Conservation (phyloP, 2,888 invertebrate genomes). For the Lepidonotus clava region DNA sequence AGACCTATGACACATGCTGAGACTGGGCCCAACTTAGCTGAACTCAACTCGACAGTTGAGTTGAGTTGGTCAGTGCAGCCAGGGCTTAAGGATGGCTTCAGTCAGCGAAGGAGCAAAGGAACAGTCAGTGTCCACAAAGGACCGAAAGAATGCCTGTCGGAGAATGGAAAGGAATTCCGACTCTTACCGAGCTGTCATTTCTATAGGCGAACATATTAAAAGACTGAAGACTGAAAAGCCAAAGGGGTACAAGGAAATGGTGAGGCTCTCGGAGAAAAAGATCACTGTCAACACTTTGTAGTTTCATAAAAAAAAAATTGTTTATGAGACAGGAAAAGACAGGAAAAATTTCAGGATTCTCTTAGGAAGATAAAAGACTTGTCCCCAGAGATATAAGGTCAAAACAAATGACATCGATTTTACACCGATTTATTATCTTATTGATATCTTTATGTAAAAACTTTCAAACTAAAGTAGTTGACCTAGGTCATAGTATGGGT, state of each 20-base stretch:
- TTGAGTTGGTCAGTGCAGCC: not conserved
- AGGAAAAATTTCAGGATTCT: no score
- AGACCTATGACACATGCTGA: not conserved
- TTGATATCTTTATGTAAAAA: not conserved
- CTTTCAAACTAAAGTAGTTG: no score
- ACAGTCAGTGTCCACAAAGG: not conserved
- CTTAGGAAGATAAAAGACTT: no score
- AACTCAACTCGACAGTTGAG: not conserved
- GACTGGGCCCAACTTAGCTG: not conserved
- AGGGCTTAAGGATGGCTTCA: not conserved
- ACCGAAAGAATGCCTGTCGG: not conserved
- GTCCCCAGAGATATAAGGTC: not conserved
- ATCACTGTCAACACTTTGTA: not conserved
- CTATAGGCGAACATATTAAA: conserved; percentile 56
- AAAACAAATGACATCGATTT: not conserved
- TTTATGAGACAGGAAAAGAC: no score
- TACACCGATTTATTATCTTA: not conserved
- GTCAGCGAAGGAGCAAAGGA: not conserved
- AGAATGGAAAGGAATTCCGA: not conserved
- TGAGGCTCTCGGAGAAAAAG: not conserved
- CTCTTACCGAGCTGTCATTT: conserved; percentile 17
- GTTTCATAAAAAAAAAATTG: not conserved
- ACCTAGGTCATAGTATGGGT: no score
- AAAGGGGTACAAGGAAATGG: conserved; percentile 40
- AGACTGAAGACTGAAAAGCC: conserved; percentile 54